Base-by-base conservation (phyloP, 2,113 vertebrate genomes). In the Aegypius monachus region DNA sequence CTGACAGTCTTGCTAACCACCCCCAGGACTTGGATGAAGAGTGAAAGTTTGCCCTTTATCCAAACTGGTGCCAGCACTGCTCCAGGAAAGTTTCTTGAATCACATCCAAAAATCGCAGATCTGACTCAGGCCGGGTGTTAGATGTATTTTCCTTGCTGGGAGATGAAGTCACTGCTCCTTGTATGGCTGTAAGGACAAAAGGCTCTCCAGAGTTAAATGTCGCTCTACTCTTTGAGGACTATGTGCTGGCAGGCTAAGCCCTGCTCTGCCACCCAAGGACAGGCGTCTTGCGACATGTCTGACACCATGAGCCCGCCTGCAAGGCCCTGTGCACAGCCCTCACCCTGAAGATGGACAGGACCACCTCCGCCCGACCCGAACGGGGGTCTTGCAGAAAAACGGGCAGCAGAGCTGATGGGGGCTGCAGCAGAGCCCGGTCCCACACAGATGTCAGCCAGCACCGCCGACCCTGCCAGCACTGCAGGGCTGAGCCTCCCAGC, bases 301-400 rank as follows among this genome's bases (percentile, higher is more conserved):
- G 66, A 61, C 40, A 32, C 13, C 1, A 0, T 5, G 19, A 86
- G 22, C 26, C 32, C 45, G 40, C 15, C 11, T 29, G 13, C 32
- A 34, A n/a, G 31, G n/a, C 26, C 20, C 65, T 29, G 0, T 17
- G 14, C 19, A 32, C 38, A 7, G 5, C 27, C 25, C 23, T 62
- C 1, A 6, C 14, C 36, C 40, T 42, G 22, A 43, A n/a, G 56
- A 58, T 0, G 2, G 47, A 55, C 66, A 72, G 32, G 31, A 84
- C 27, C 34, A 6, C 4, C 34, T 72, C 73, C 36, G 23, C 18
- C 32, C 3, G 1, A 79, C 8, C 25, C 2, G 1, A 27, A n/a
- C 0, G 0, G 10, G 21, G 26, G 3, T 34, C 25, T 16, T 5
- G 1, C 40, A 92, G 55, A 11, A 38, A 73, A 70, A 31, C 0